These are phyloP conservation scores for Lomographa bimaculata DNA, from an alignment of 2,888 invertebrate genomes.

Conservation along the genomic window DNA sequence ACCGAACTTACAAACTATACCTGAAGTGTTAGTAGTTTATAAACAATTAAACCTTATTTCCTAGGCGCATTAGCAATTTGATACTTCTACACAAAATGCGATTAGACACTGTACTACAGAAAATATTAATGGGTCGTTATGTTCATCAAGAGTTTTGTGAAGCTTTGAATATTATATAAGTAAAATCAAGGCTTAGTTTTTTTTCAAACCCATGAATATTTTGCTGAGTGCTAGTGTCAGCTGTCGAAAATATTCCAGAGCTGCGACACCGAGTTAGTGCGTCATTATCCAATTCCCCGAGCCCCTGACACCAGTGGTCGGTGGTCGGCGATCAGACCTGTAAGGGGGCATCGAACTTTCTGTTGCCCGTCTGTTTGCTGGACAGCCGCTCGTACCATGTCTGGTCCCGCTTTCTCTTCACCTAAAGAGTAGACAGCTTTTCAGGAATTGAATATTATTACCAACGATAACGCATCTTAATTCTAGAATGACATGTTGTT, in stretches of 20 bases:
- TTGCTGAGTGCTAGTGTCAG: constrained; percentile 2
- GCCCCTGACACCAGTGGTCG: too few species aligned
- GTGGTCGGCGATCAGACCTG: constrained; percentile 68
- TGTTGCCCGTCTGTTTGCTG: constrained; percentile 52
- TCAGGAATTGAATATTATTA: too few species aligned
- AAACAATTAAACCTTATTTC: too few species aligned
- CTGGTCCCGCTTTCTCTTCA: constrained; percentile 61
- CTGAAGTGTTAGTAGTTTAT: constrained; percentile 3
- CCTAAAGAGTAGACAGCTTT: constrained; percentile 45
- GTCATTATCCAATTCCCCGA: constrained; percentile 26
- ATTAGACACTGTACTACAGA: too few species aligned
- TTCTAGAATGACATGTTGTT: too few species aligned
- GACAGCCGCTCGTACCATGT: constrained; percentile 78
- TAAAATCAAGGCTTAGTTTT: too few species aligned
- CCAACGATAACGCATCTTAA: too few species aligned
- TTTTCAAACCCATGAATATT: constrained; percentile 8
- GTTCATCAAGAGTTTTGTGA: too few species aligned
- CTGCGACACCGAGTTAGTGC: constrained; percentile 43
- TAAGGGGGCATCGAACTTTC: constrained; percentile 56
- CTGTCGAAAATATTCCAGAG: background rate
- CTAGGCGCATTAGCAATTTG: too few species aligned
- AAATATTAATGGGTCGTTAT: too few species aligned
- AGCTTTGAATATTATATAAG: too few species aligned
- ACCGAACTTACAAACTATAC: constrained; percentile 24
- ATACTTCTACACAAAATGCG: too few species aligned